Percentiles rank a stretch among this genome's conserved stretches.
These are phyloP conservation scores for Drosophila anceps DNA, from an alignment of 2,888 invertebrate genomes.

Conservation along the genomic window DNA sequence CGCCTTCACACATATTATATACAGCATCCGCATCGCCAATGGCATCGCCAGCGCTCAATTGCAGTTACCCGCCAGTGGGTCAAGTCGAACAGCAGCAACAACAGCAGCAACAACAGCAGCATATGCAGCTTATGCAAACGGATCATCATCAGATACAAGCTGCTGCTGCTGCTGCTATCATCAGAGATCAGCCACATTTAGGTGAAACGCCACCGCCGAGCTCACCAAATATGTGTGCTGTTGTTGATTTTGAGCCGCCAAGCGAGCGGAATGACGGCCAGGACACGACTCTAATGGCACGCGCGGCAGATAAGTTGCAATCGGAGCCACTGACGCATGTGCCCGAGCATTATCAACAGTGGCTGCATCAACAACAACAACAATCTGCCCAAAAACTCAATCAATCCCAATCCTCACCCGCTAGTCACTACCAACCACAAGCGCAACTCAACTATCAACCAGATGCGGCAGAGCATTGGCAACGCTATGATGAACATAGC, in stretches of 20 bases:
- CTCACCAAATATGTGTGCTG: constrained; percentile 75
- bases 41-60: constrained; percentile 82
- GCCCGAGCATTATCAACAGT: constrained; percentile 65
- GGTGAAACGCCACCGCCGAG: constrained; percentile 78
- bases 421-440: constrained; percentile 22
- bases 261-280: constrained; percentile 32
- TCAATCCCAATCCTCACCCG: constrained; percentile 28
- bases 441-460: constrained; percentile 22
- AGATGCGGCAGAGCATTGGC: constrained; percentile 53
- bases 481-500: constrained; percentile 59
- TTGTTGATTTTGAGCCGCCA: constrained; percentile 74
- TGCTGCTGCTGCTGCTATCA: constrained; percentile 2
- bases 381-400: constrained; percentile 38
- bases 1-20: constrained; percentile 72
- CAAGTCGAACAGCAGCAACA: constrained; percentile 44
- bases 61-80: constrained; percentile 68
- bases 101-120: constrained; percentile 17
- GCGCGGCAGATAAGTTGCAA: constrained; percentile 13
- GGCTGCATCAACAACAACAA: constrained; percentile 61
- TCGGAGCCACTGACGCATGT: constrained; percentile 32
- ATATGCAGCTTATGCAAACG: constrained; percentile 20
- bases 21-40: constrained; percentile 80
- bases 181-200: constrained; percentile 58
- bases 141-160: constrained; percentile 29
- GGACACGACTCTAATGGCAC: constrained; percentile 24